These are phyloP conservation scores for Melanogrammus aeglefinus DNA, from an alignment of 2,797 vertebrate genomes.

Conservation along the genomic window DNA sequence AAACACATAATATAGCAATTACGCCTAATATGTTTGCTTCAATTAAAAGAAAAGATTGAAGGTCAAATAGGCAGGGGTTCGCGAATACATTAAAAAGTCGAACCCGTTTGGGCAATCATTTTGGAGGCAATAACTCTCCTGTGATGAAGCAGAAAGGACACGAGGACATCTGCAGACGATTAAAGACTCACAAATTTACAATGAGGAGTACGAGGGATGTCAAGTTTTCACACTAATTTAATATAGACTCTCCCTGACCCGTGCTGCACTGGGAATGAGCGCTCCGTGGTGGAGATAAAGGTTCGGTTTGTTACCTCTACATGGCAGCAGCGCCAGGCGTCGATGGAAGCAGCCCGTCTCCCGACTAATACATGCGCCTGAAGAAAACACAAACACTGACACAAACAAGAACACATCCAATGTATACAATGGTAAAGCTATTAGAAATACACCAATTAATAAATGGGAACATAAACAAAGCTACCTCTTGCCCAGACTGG, in stretches of 20 bases:
- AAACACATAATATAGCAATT: slow-evolving; percentile 57
- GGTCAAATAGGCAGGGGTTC: slow-evolving; percentile 64
- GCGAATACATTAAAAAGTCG: slow-evolving; percentile 52
- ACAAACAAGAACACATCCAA: slow-evolving; percentile 60
- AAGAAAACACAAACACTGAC: slow-evolving; percentile 43
- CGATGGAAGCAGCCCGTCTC: slow-evolving; percentile 34
- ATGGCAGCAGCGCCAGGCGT: slow-evolving; percentile 41
- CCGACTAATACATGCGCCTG: slow-evolving; percentile 52
- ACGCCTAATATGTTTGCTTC: slow-evolving; percentile 61
- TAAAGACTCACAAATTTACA: slow-evolving; percentile 67
- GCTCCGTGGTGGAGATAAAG: slow-evolving; percentile 47
- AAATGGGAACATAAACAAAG: slow-evolving; percentile 65
- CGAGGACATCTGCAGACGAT: slow-evolving; percentile 67
- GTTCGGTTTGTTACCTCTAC: slow-evolving; percentile 50
- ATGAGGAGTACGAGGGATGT: slow-evolving; percentile 66
- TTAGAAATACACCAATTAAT: slow-evolving; percentile 68
- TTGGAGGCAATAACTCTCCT: slow-evolving; percentile 68
- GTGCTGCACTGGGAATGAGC: slow-evolving; percentile 43
- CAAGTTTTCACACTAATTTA: slow-evolving; percentile 63
- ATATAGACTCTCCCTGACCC: slow-evolving; percentile 50
- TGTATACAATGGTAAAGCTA: slow-evolving; percentile 62
- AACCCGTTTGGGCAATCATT: slow-evolving; percentile 67
- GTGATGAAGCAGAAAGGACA: slow-evolving; percentile 63
- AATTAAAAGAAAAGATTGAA: slow-evolving; percentile 57
- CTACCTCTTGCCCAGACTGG: slow-evolving; percentile 60